Percentiles rank a stretch among this genome's conserved stretches.
These are phyloP conservation scores for Electrona antarctica DNA, from an alignment of 2,113 vertebrate genomes.

Conservation along the genomic window DNA sequence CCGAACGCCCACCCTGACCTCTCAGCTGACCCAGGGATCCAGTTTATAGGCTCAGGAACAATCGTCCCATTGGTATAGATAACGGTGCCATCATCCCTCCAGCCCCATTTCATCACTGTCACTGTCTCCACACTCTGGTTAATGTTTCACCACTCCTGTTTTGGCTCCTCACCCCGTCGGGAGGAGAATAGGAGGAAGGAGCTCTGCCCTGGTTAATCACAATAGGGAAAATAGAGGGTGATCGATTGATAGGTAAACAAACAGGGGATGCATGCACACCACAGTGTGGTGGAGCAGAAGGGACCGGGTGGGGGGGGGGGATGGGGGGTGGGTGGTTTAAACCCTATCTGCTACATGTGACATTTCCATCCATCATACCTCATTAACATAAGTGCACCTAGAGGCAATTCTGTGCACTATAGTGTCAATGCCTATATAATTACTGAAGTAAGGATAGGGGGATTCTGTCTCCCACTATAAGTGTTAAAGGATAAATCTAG, in stretches of 20 bases:
- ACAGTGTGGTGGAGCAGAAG: slow-evolving; percentile 39
- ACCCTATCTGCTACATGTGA: slow-evolving; percentile 62
- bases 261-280: slow-evolving; percentile 39
- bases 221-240: slow-evolving; percentile 67
- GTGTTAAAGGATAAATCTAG: not conserved
- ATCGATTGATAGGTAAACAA: slow-evolving; percentile 76
- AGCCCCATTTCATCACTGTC: slow-evolving; percentile 74
- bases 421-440: slow-evolving; percentile 16
- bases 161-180: slow-evolving; percentile 25
- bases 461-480: not conserved
- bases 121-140: slow-evolving; percentile 68
- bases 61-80: slow-evolving; percentile 67
- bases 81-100: slow-evolving; percentile 72
- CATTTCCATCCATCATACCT: slow-evolving; percentile 65
- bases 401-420: slow-evolving; percentile 22
- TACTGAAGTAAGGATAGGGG: not conserved
- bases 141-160: slow-evolving; percentile 75
- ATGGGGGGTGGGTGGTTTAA: slow-evolving; percentile 5
- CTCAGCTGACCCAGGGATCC: slow-evolving; percentile 68
- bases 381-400: slow-evolving; percentile 55
- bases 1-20: slow-evolving; percentile 69
- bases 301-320: not conserved
- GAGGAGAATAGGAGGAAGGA: slow-evolving; percentile 31
- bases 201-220: slow-evolving; percentile 67
- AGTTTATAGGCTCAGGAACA: slow-evolving; percentile 72